A percentile compares a stretch with the other conserved stretches of the same genome.
These are phyloP conservation scores for Ptychadena robeensis DNA, from an alignment of 2,797 vertebrate genomes.

Conservation along the genomic window DNA sequence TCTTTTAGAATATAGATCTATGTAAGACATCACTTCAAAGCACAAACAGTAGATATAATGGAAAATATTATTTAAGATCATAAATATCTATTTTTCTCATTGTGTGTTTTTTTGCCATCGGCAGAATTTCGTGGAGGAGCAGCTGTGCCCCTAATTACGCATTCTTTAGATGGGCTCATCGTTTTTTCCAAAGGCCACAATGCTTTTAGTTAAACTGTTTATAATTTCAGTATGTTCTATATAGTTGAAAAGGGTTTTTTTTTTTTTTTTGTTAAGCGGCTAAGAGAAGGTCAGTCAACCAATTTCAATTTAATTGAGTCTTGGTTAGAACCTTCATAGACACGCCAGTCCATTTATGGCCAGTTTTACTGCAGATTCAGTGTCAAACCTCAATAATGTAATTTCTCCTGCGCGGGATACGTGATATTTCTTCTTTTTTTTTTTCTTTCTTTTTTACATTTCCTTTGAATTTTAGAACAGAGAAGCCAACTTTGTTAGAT, in stretches of 20 bases:
- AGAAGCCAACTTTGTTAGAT: conserved; percentile 53
- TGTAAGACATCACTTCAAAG: too few species aligned
- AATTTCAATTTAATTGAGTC: conserved; percentile 64
- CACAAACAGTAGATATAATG: too few species aligned
- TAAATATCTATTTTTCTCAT: conserved; percentile 48
- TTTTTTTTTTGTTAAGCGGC: conserved; percentile 62
- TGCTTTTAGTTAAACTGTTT: conserved; percentile 63
- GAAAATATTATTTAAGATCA: conserved; percentile 25
- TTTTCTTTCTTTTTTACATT: too few species aligned
- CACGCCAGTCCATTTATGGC: conserved; percentile 64
- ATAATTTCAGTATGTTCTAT: conserved; percentile 62
- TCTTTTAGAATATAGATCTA: too few species aligned
- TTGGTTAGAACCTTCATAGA: conserved; percentile 60
- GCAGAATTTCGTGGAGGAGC: conserved; percentile 32
- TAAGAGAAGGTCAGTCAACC: conserved; percentile 65
- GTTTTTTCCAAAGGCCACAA: conserved; percentile 48
- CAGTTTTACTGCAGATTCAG: conserved; percentile 63
- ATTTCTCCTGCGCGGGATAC: conserved; percentile 62
- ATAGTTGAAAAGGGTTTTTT: conserved; percentile 60
- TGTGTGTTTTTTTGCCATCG: conserved; percentile 27
- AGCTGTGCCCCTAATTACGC: conserved; percentile 43
- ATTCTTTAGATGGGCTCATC: conserved; percentile 58
- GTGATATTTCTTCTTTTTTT: conserved; percentile 38
- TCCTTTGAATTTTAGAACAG: conserved; percentile 36
- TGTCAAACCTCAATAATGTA: conserved; percentile 62